A percentile compares a stretch with the other conserved stretches of the same genome.
These are phyloP conservation scores for Coranthus polyacanthus DNA, from an alignment of 2,797 vertebrate species.

Conservation along the genomic window DNA sequence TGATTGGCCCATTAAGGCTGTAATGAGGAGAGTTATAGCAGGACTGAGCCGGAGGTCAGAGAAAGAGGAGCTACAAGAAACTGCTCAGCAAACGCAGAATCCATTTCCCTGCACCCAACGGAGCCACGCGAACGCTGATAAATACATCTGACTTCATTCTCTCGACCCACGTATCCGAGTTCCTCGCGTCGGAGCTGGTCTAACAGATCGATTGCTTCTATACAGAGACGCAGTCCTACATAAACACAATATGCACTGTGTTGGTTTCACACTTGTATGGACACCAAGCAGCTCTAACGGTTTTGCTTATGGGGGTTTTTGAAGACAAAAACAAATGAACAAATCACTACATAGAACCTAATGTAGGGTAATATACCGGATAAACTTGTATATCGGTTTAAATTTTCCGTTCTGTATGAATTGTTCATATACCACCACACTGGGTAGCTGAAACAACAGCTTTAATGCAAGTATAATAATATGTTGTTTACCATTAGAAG, in stretches of 20 bases:
- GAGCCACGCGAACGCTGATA: conserved; percentile 6
- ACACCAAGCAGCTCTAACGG: no score
- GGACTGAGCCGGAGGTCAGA: conserved; percentile 54
- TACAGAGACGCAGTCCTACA: background rate
- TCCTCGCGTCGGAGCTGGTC: background rate
- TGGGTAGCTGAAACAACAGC: background rate
- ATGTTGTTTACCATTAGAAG: no score
- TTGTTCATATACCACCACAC: no score
- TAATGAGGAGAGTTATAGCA: conserved; percentile 68
- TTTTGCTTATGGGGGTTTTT: no score
- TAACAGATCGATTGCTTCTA: background rate
- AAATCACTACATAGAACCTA: no score
- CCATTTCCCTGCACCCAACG: background rate
- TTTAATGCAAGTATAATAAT: no score
- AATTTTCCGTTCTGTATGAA: no score
- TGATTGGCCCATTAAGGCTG: conserved; percentile 64
- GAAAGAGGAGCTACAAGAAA: conserved; percentile 28
- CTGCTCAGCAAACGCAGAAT: conserved; percentile 54
- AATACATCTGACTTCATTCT: conserved; percentile 10
- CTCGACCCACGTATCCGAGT: background rate
- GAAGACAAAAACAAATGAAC: no score
- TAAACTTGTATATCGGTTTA: no score
- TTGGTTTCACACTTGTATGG: no score
- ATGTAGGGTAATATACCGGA: no score
- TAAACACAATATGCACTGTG: no score